phyloP scores from a whole-genome alignment of 2,797 vertebrate genomes.

The Epinephelus coioides region DNA sequence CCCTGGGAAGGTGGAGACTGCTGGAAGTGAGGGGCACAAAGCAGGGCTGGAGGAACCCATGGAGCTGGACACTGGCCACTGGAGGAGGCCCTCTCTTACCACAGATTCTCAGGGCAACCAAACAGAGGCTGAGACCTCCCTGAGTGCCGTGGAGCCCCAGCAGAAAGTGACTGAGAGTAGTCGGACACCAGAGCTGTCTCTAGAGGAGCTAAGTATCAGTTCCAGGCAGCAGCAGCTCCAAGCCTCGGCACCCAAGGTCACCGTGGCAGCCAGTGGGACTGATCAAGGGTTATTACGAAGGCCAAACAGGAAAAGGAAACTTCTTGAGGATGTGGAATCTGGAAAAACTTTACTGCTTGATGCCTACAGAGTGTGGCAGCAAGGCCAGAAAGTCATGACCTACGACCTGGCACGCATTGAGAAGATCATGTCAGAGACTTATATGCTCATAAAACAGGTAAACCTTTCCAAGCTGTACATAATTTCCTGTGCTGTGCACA shows the following conservation, averaged over 20 bases:
- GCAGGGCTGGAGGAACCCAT: conserved; percentile 89
- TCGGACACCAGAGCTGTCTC: conserved; percentile 91
- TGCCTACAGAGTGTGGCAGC: conserved; percentile 98
- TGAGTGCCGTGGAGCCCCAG: conserved; percentile 65
- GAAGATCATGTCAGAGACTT: conserved; percentile 98
- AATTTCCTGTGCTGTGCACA: background rate
- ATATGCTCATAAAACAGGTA: conserved; percentile 99
- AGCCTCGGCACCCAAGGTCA: conserved; percentile 69
- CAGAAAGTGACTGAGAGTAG: conserved; percentile 87
- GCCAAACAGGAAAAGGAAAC: conserved; percentile 94
- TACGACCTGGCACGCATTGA: conserved; percentile 95
- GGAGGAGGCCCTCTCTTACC: conserved; percentile 74
- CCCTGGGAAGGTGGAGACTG: conserved; percentile 70
- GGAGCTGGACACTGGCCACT: conserved; percentile 87
- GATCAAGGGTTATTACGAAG: conserved; percentile 83
- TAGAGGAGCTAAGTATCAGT: conserved; percentile 98
- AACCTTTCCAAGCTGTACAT: background rate
- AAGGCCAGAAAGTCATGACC: conserved; percentile 97
- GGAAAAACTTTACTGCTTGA: conserved; percentile 96
- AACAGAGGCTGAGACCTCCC: conserved; percentile 73
- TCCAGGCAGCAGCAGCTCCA: conserved; percentile 89
- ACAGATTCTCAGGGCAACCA: conserved; percentile 76
- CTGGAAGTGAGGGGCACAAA: conserved; percentile 78
- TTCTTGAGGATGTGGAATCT: conserved; percentile 94
- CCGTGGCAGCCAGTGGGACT: conserved; percentile 67